Base-by-base conservation (phyloP, 2,113 vertebrate genomes). In the Oncorhynchus gorbuscha region DNA sequence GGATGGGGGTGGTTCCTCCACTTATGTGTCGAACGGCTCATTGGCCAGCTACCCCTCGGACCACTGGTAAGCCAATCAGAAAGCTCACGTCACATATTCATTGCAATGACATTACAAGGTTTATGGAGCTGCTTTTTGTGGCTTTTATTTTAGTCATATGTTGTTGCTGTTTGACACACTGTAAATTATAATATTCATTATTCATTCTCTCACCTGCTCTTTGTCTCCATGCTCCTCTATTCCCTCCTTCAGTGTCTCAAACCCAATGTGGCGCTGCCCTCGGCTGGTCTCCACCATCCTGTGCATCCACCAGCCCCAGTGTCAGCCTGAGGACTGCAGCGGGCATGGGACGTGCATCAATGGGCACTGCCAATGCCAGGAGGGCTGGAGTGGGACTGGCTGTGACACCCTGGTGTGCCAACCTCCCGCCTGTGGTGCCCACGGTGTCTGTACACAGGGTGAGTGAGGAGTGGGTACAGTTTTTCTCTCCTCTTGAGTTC, bases 1-100 rank as follows among this genome's bases (percentile, higher is more conserved):
- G 89, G 98, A 99, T 1, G 98, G 98, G 12, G 98, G 98, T 1
- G 98, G 98, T 5, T 99, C 98, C 0, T 94, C 97, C 59, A 99
- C 97, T 0, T 94, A 94, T 1, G 93, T 98, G 77, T 79, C 88
- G 30, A 93, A 95, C 0, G 96, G 96, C 8, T 92, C 93, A 0
- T 86, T 98, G 0, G 93, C 94, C 11, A 98, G 74, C 75, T 99
- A 96, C 90, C 97, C 98, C 0, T 97, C 97, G 0, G 98, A 99
- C 88, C 93, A 95, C 82, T 99, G 98, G 98, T 99, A 87, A 88
- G 93, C 79, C 26, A 1, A 0, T 45, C 1, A 71, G 24, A 68
- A 3, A 18, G 12, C 14, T 51, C 11, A 51, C 16, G 35, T 9
- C 39, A 39, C 39, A 39, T 9, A 8, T 39, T 39, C 39, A 39